A percentile compares a stretch with the other conserved stretches of the same genome.
Conservation (phyloP, 92 coral and sea anemone genomes). For the Metridium senile region DNA sequence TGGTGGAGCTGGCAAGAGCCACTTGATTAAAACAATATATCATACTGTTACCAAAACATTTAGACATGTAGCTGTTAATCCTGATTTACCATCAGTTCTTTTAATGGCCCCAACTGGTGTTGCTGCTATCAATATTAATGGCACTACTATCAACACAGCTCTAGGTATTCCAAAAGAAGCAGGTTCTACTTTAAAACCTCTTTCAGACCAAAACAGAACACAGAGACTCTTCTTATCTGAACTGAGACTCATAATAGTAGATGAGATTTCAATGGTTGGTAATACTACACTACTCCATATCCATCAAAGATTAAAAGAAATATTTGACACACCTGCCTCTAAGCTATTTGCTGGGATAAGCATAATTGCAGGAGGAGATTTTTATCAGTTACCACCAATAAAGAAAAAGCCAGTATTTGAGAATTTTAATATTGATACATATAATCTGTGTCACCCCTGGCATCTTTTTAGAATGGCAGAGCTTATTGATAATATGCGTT, state of each 20-base stretch:
- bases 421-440: slow-evolving; percentile 40
- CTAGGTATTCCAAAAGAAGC: slow-evolving; percentile 7
- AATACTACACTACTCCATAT: slow-evolving; percentile 61
- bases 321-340: slow-evolving; percentile 17
- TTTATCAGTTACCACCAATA: neutral
- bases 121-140: slow-evolving; percentile 38
- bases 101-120: slow-evolving; percentile 50
- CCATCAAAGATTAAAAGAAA: slow-evolving; percentile 37
- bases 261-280: slow-evolving; percentile 22
- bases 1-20: slow-evolving; percentile 72
- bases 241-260: neutral
- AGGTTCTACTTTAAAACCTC: slow-evolving; percentile 55
- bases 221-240: neutral
- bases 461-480: neutral
- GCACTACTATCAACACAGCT: slow-evolving; percentile 41
- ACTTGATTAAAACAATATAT: slow-evolving; percentile 23
- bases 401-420: slow-evolving; percentile 44
- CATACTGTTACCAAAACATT: slow-evolving; percentile 61
- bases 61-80: slow-evolving; percentile 53
- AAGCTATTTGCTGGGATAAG: neutral
- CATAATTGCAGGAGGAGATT: neutral
- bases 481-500: slow-evolving; percentile 8
- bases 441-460: neutral
- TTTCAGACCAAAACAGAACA: slow-evolving; percentile 46
- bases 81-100: slow-evolving; percentile 40